Evolutionary conservation across 2,888 invertebrate genomes (phyloP), one percentile per base, ranked within the genome.

Genomic region (Rotaria sp.): DNA sequence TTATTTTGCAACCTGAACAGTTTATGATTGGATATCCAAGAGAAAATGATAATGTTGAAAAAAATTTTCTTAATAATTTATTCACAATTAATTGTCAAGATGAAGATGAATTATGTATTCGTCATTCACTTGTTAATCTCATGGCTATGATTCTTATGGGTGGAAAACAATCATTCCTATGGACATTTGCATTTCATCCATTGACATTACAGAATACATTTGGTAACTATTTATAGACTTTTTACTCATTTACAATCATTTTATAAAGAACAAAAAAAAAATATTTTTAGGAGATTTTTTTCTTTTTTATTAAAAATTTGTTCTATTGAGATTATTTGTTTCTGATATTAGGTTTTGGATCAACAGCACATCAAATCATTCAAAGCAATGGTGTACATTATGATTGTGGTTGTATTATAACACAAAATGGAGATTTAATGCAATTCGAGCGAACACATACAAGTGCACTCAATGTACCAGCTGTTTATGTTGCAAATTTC

Each of bases 71-170:
- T 0, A 80, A 80, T n/a, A 26, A 45, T 21, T 45, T 80, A 80
- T 80, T 80, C 45, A 24, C 0, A 41, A 0, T 80, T 80, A n/a
- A 80, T 80, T 80, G 80, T 45, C 45, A 80, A 80, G 80, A 41
- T n/a, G 80, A 80, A 13, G 80, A 80, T 45, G 80, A 80, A 80
- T 80, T 80, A 45, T n/a, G 11, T 80, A 80, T 80, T 80, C 41
- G 80, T n/a, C 80, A 80, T 80, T 80, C 45, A 15, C 24, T 80
- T 24, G 80, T 80, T 2, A 80, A 80, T 80, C 80, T 80, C 26
- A 7, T 80, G 0, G 80, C 80, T 8, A 80, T 80, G 80, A 80
- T 80, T 45, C 41, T 80, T 13, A 26, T 80, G 26, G n/a, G 80
- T 24, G 80, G 80, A n/a, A 80, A 80, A 80, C 41, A 80, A 26